A percentile compares a stretch with the other conserved stretches of the same genome.
Evolutionary conservation across 2,113 vertebrate species (phyloP).

Genomic region (Callocephalon fimbriatum): DNA sequence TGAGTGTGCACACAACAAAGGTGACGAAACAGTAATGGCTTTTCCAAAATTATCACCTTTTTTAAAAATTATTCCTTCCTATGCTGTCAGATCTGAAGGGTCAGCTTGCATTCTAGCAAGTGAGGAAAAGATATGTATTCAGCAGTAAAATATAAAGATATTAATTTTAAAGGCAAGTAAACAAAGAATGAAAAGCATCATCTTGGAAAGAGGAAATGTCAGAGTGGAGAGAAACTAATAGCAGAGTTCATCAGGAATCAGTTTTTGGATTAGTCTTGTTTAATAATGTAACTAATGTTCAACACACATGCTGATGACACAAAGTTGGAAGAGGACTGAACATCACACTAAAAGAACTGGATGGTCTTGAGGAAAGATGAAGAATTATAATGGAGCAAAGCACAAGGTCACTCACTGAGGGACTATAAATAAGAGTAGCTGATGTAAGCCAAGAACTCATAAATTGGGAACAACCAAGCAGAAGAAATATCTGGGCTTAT

Average conservation of each 20-base stretch:
- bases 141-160: not conserved
- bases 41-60: not conserved
- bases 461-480: not conserved
- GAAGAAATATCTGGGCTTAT: not conserved
- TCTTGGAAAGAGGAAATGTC: not conserved
- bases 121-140: not conserved
- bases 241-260: not conserved
- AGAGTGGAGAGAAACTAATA: not conserved
- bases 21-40: not conserved
- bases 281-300: not conserved
- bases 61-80: not conserved
- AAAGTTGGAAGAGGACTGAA: not conserved
- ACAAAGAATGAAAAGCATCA: not conserved
- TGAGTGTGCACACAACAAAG: not conserved
- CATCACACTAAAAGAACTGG: not conserved
- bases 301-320: not conserved
- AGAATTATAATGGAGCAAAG: slow-evolving; percentile 8
- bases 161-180: slow-evolving; percentile 1
- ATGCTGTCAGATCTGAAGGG: not conserved
- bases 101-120: not conserved
- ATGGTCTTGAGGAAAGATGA: not conserved
- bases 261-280: not conserved
- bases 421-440: slow-evolving; percentile 3
- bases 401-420: slow-evolving; percentile 8
- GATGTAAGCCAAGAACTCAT: not conserved